Base-by-base conservation (phyloP, 2,888 invertebrate species). In the Leptothorax acervorum region DNA sequence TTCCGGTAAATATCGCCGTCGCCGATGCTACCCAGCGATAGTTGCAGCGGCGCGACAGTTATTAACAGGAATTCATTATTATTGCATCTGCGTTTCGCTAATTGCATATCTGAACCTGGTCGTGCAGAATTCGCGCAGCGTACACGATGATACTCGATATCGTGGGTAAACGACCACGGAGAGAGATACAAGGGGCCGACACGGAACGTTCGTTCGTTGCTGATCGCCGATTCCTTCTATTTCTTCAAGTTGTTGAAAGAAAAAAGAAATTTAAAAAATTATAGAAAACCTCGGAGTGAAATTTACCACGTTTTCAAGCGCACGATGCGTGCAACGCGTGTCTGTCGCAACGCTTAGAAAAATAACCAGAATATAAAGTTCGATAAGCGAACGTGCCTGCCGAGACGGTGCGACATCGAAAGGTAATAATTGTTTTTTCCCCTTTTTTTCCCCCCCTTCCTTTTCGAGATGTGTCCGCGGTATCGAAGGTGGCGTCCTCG, bases 1-100 rank as follows among this genome's bases (percentile, higher is more conserved):
- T 81, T 85, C 55, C 84, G 85, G 71, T 74, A 82, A 78, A 87
- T 88, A 65, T 86, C 85, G 68, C 71, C 74, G 62, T 84, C 76
- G 68, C 60, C 60, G 51, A 57, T 28, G 55, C n/a, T 28, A n/a
- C 57, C n/a, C 57, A 18, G 53, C 62, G 39, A 35, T 71, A 48
- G 51, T 51, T 53, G 55, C 71, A 11, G 65, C 74, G 74, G 60
- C 85, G 84, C 84, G 86, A 70, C 81, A 84, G 55, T 78, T 78
- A 88, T 91, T 90, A 91, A 90, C 88, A 84, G 83, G 78, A 92
- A 90, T 91, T 91, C 88, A 91, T 90, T 92, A 88, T 90, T 85
- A 90, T 85, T 83, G 88, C 83, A 84, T 85, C 73, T 85, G 83
- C 86, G 71, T 83, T 83, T 85, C 87, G 81, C 86, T 90, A 89